Percentiles rank a stretch among this genome's conserved stretches.
These are phyloP conservation scores for Lycocorax pyrrhopterus DNA, from an alignment of 2,113 vertebrate species.

Conservation along the genomic window DNA sequence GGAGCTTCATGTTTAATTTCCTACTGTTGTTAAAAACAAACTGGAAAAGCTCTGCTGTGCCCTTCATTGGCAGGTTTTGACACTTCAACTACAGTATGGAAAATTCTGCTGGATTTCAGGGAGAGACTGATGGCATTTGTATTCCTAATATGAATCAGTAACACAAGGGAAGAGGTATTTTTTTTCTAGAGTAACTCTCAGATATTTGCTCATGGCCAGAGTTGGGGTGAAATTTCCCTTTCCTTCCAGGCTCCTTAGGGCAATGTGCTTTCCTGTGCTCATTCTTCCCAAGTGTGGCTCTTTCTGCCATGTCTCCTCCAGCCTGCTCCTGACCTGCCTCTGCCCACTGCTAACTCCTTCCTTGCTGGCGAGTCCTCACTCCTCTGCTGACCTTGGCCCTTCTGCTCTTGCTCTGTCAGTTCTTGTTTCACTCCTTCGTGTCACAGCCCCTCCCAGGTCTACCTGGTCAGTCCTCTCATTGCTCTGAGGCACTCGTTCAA, in stretches of 20 bases:
- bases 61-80: background rate
- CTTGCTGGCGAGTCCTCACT: background rate
- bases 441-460: background rate
- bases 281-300: background rate
- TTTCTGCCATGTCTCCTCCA: background rate
- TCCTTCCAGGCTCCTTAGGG: background rate
- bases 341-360: background rate
- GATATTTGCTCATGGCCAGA: fast-evolving
- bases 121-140: background rate
- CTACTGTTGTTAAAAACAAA: background rate
- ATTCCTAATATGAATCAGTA: background rate
- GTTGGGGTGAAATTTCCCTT: background rate
- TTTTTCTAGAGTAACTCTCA: background rate
- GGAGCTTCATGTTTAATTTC: background rate
- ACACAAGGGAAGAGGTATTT: background rate
- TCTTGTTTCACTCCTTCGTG: background rate
- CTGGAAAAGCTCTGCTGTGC: background rate
- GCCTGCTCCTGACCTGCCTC: background rate
- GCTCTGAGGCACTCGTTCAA: background rate
- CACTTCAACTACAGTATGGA: background rate
- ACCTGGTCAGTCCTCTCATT: background rate
- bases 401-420: background rate
- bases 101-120: background rate
- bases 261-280: background rate
- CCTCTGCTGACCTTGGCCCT: background rate